phyloP scores from a whole-genome alignment of 37 sponge, comb jelly and placozoan species.

The Amphimedon queenslandica region DNA sequence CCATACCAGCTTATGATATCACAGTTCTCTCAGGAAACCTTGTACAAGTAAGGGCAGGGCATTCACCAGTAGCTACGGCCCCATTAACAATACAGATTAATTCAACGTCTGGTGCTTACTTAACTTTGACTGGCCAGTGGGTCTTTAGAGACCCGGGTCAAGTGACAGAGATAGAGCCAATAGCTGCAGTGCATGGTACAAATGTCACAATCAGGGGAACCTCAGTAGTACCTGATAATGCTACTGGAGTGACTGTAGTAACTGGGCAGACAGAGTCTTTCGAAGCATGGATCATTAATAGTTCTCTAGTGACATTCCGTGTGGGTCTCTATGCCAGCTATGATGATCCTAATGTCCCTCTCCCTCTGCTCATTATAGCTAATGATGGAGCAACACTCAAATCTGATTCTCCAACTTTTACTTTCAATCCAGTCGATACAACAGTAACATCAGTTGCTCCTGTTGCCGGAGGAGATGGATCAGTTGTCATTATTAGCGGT shows the following conservation, averaged over 20 bases:
- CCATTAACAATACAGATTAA: conserved; percentile 10
- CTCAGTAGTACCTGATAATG: conserved; percentile 11
- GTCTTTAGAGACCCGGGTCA: conserved; percentile 28
- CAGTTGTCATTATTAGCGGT: conserved; percentile 46
- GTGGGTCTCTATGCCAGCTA: conserved; percentile 19
- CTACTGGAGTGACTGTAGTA: conserved; percentile 18
- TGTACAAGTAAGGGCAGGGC: conserved; percentile 24
- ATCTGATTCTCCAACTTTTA: conserved; percentile 4
- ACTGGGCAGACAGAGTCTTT: conserved; percentile 28
- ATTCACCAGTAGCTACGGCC: background rate
- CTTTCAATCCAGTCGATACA: conserved; percentile 18
- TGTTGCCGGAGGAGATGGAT: conserved; percentile 27
- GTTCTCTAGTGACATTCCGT: conserved; percentile 2
- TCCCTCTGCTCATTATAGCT: conserved; percentile 31
- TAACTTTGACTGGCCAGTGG: conserved; percentile 38
- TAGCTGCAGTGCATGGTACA: conserved; percentile 24
- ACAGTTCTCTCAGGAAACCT: background rate
- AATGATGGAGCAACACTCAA: conserved; percentile 32
- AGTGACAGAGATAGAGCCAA: conserved; percentile 16
- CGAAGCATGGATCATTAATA: conserved; percentile 13
- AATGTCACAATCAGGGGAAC: conserved; percentile 22
- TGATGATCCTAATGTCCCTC: conserved; percentile 10
- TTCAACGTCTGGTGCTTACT: conserved; percentile 38
- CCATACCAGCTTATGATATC: background rate
- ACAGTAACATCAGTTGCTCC: conserved; percentile 23